Conservation (phyloP, 2,888 invertebrate species). For the Mimas tiliae region DNA sequence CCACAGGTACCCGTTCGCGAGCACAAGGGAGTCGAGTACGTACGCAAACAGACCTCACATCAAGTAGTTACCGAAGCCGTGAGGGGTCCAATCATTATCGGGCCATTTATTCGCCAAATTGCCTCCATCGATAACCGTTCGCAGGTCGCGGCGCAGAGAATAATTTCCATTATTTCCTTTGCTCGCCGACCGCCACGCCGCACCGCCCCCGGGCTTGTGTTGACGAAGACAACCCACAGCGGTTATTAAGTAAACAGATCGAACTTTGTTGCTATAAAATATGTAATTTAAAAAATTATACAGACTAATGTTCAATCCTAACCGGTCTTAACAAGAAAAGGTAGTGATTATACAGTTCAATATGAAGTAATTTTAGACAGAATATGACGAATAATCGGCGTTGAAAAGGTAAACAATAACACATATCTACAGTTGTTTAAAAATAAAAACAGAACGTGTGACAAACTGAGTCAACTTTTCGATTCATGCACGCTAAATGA, state of each 20-base stretch:
- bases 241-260: constrained; percentile 43
- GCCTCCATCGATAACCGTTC: constrained; percentile 67
- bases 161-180: constrained; percentile 70
- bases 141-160: constrained; percentile 59
- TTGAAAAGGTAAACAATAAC: neutral
- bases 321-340: neutral
- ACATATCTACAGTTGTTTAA: neutral
- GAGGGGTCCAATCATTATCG: constrained; percentile 41
- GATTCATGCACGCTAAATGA: neutral
- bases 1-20: constrained; percentile 30
- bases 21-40: constrained; percentile 33
- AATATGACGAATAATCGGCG: constrained; percentile 2
- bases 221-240: constrained; percentile 54
- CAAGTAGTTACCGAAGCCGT: constrained; percentile 43
- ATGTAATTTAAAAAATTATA: constrained; percentile 8
- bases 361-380: neutral
- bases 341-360: neutral
- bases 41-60: constrained; percentile 45
- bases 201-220: constrained; percentile 51
- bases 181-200: constrained; percentile 52
- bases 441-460: constrained; percentile 4
- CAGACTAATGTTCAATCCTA: neutral
- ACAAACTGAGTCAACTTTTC: constrained; percentile 15
- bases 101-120: constrained; percentile 70
- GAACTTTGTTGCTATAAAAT: constrained; percentile 4